Evolutionary conservation across 2,888 invertebrate genomes (phyloP).

Genomic region (Dicyrtoma fusca): DNA sequence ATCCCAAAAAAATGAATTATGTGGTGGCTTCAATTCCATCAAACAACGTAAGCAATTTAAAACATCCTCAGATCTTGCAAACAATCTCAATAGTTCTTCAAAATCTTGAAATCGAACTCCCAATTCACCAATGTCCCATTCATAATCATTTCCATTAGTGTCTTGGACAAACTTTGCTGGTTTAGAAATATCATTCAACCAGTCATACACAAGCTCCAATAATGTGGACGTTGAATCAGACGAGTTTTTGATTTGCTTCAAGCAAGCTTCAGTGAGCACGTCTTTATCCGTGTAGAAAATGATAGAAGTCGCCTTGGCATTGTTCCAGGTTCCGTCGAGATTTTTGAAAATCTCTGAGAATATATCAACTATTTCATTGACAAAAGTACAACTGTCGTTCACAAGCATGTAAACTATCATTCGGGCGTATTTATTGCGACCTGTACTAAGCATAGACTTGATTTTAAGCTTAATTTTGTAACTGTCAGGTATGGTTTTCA

Average conservation of each 20-base stretch:
- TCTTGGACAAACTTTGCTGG: background rate
- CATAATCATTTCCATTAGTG: background rate
- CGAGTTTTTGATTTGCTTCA: background rate
- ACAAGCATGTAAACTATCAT: conserved; percentile 14
- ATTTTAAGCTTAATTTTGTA: conserved; percentile 2
- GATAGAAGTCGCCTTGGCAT: background rate
- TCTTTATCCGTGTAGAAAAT: conserved; percentile 11
- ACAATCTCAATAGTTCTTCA: conserved; percentile 6
- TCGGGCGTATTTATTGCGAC: conserved; percentile 3
- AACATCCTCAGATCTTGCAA: conserved; percentile 12
- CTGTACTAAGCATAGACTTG: conserved; percentile 9
- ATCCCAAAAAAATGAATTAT: conserved; percentile 31
- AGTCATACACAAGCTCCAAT: background rate
- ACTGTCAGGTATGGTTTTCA: conserved; percentile 18
- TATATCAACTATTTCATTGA: background rate
- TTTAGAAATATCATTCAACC: background rate
- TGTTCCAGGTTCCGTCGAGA: conserved; percentile 7
- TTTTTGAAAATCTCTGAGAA: background rate
- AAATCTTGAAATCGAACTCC: conserved; percentile 24
- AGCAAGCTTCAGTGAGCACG: background rate
- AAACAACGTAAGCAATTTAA: background rate
- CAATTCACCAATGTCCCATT: conserved; percentile 14
- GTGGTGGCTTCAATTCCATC: background rate
- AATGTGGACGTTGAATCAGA: background rate
- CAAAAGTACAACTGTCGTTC: background rate